A percentile compares a stretch with the other conserved stretches of the same genome.
phyloP scores from a whole-genome alignment of 2,113 vertebrate genomes.

The Gadus chalcogrammus region DNA sequence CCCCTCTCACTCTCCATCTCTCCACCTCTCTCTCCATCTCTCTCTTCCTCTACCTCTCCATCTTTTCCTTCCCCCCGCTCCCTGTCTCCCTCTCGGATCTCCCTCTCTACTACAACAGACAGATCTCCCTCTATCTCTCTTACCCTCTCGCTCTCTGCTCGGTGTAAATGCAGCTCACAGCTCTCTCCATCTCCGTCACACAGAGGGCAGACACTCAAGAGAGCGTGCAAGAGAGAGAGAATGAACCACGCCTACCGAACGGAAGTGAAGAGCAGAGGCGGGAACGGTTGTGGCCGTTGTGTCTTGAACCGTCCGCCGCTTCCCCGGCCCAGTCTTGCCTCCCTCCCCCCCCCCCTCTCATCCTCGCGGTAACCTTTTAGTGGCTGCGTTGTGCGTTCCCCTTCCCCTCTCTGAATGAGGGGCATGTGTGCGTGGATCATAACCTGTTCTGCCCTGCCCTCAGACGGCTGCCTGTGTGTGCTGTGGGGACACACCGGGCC shows the following conservation, averaged over 20 bases:
- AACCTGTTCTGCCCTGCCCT: too few relatives aligned
- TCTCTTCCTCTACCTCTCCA: background rate
- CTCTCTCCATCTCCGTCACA: constrained; percentile 1
- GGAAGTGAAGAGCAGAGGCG: background rate
- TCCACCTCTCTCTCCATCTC: background rate
- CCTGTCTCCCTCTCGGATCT: background rate
- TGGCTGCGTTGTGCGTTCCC: background rate
- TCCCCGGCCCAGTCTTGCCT: background rate
- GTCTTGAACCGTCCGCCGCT: background rate
- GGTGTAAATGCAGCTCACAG: background rate
- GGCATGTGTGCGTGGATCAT: too few relatives aligned
- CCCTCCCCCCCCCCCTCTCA: background rate
- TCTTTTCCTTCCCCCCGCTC: background rate
- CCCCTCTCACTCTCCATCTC: background rate
- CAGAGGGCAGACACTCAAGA: constrained; percentile 5
- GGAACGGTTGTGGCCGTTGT: background rate
- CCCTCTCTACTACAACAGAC: background rate
- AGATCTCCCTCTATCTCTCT: background rate
- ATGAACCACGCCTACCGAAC: too few relatives aligned
- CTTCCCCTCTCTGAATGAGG: background rate
- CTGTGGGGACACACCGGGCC: too few relatives aligned
- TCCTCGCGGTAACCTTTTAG: background rate
- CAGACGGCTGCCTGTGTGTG: too few relatives aligned
- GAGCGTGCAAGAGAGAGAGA: background rate
- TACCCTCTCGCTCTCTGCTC: background rate